phyloP scores from a whole-genome alignment of 1,140 invertebrate genomes.

The Globodera rostochiensis region DNA sequence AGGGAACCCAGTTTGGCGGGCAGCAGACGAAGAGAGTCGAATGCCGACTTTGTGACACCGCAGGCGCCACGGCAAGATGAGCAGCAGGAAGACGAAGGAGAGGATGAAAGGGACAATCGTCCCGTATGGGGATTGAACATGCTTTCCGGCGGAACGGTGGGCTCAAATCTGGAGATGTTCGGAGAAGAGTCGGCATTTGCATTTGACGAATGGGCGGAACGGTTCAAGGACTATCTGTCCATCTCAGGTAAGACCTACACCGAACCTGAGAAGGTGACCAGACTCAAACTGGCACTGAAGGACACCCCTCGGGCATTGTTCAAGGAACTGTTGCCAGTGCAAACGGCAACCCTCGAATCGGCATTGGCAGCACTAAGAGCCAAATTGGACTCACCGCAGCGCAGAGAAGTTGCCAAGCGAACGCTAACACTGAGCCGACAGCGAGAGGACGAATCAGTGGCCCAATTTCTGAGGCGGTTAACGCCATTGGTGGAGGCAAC shows the following conservation, averaged over 20 bases:
- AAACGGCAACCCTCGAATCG: background rate
- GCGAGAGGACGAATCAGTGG: background rate
- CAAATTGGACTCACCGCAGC: constrained; percentile 6
- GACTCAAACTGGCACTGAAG: background rate
- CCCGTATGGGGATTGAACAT: too few relatives aligned
- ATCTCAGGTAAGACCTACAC: background rate
- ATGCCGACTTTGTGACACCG: too few relatives aligned
- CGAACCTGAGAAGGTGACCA: background rate
- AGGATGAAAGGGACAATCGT: too few relatives aligned
- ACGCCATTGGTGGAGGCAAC: background rate
- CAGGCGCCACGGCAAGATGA: too few relatives aligned
- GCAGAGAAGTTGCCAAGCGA: background rate
- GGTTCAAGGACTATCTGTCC: background rate
- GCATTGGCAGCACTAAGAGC: background rate
- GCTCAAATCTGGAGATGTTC: background rate
- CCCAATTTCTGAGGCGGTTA: background rate
- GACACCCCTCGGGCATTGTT: constrained; percentile 1
- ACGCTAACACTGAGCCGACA: background rate
- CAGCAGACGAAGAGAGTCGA: too few relatives aligned
- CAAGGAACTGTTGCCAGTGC: background rate
- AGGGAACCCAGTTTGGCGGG: too few relatives aligned
- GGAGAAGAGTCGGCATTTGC: constrained; percentile 2
- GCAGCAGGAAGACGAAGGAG: too few relatives aligned
- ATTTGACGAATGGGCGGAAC: constrained; percentile 3
- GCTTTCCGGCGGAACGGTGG: too few relatives aligned